Conservation (phyloP, 2,797 vertebrate species). For the Acanthurus lineatus region DNA sequence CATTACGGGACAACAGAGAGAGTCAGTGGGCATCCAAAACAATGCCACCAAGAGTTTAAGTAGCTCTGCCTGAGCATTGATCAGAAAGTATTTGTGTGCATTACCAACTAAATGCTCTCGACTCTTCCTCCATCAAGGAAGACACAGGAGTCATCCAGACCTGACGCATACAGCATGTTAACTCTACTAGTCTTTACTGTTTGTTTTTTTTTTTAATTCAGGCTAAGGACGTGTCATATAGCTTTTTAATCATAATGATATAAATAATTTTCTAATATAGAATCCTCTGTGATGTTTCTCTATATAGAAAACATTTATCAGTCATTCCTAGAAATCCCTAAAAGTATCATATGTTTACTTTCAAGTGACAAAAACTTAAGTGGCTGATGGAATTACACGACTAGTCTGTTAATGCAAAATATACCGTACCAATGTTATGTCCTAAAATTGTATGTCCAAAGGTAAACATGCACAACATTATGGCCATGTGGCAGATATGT, state of each 20-base stretch:
- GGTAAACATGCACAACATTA: too few species aligned
- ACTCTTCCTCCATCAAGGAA: constrained; percentile 57
- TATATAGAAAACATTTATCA: too few species aligned
- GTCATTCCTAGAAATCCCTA: too few species aligned
- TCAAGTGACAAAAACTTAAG: too few species aligned
- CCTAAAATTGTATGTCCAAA: too few species aligned
- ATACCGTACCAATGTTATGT: too few species aligned
- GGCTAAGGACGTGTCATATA: constrained; percentile 18
- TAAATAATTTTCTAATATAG: too few species aligned
- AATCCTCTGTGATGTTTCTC: neutral
- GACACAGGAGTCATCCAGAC: constrained; percentile 29
- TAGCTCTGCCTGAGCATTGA: constrained; percentile 52
- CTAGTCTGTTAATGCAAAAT: too few species aligned
- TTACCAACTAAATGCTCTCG: constrained; percentile 62
- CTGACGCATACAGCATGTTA: constrained; percentile 14
- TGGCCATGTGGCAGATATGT: too few species aligned
- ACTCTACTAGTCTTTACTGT: neutral
- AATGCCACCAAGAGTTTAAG: constrained; percentile 53
- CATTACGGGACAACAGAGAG: constrained; percentile 62
- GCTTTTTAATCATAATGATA: constrained; percentile 19
- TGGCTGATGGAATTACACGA: too few species aligned
- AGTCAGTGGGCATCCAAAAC: constrained; percentile 56
- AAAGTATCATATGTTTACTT: too few species aligned
- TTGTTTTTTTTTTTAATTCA: constrained; percentile 11
- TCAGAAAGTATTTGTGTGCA: constrained; percentile 46